phyloP scores from a whole-genome alignment of 1,140 invertebrate genomes.

The Augochlora pura region DNA sequence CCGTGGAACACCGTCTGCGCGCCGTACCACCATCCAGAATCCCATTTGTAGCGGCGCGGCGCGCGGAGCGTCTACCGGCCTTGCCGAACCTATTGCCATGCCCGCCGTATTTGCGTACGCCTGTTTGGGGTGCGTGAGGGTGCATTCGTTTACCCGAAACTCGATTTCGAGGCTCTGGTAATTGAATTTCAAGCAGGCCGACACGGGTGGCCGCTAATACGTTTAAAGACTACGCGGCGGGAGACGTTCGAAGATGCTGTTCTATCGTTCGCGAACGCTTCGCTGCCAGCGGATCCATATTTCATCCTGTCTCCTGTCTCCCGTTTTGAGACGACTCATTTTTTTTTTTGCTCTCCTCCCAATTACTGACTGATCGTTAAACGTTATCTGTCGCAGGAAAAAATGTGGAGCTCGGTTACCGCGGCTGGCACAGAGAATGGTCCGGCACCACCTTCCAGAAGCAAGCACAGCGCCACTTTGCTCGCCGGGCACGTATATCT shows the following conservation, averaged over 20 bases:
- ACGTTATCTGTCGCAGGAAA: slow-evolving; percentile 58
- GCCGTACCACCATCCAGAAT: slow-evolving; percentile 7
- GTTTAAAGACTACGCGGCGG: slow-evolving; percentile 32
- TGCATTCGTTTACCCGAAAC: slow-evolving; percentile 63
- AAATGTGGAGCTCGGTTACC: slow-evolving; percentile 84
- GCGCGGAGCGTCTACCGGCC: background rate
- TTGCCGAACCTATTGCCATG: slow-evolving; percentile 24
- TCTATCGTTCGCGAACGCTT: background rate
- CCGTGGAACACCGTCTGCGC: slow-evolving; percentile 19
- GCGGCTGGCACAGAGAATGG: slow-evolving; percentile 80
- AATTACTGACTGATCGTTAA: background rate
- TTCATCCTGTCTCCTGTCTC: too few species aligned
- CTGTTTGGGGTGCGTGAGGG: slow-evolving; percentile 54
- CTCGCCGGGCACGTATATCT: slow-evolving; percentile 88
- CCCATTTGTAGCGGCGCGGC: slow-evolving; percentile 22
- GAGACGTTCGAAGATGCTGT: slow-evolving; percentile 9
- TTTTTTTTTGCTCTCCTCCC: background rate
- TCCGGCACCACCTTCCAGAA: slow-evolving; percentile 85
- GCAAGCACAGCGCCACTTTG: slow-evolving; percentile 91
- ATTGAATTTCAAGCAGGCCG: slow-evolving; percentile 54
- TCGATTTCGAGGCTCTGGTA: slow-evolving; percentile 53
- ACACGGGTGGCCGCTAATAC: slow-evolving; percentile 20
- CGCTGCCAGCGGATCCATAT: too few species aligned
- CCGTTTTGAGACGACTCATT: too few species aligned
- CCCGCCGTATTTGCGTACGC: slow-evolving; percentile 47